Evolutionary conservation across 2,113 vertebrate genomes (phyloP).

Genomic region (Agapornis roseicollis): DNA sequence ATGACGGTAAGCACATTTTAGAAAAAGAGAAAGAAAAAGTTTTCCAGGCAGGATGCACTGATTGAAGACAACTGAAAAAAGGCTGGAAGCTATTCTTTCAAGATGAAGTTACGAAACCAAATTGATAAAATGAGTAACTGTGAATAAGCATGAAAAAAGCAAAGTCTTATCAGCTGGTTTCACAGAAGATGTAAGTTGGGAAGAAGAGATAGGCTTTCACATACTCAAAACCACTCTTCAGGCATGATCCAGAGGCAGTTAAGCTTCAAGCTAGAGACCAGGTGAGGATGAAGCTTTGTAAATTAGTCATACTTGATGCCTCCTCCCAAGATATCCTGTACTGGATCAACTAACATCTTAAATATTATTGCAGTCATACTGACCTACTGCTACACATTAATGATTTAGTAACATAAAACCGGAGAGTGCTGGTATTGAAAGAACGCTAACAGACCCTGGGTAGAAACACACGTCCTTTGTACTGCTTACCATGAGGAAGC

Average conservation of each 20-base stretch:
- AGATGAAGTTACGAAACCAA: slow-evolving; percentile 3
- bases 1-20: neutral
- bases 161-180: neutral
- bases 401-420: neutral
- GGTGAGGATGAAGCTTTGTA: neutral
- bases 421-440: neutral
- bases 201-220: neutral
- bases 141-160: neutral
- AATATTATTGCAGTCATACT: neutral
- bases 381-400: neutral
- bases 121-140: neutral
- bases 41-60: neutral
- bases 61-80: neutral
- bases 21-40: neutral
- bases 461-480: neutral
- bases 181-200: neutral
- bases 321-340: neutral
- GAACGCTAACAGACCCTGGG: neutral
- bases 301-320: neutral
- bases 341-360: neutral
- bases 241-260: neutral
- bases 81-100: neutral
- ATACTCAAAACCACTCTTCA: neutral
- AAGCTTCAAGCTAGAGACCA: neutral
- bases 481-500: neutral